Base-by-base conservation (phyloP, 2,888 invertebrate species). In the Xiphydria camelus region DNA sequence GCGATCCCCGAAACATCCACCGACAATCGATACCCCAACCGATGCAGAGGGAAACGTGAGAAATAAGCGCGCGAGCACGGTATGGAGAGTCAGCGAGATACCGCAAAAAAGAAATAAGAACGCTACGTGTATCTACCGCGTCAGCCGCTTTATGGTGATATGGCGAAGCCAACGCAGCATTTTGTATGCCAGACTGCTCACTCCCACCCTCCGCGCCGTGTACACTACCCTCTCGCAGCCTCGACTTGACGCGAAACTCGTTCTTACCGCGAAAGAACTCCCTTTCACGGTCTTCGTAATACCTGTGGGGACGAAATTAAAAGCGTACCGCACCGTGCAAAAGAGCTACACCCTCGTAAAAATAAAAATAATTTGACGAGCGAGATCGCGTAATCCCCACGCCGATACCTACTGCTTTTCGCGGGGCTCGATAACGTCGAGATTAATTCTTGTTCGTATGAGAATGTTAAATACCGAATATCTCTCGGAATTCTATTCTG, bases 141-240 rank as follows among this genome's bases (percentile, higher is more conserved):
- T 68, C 70, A 70, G 68, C 70, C 65, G 64, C 64, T 65, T 64
- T 64, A 58, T 53, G 53, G 57, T 58, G 62, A 64, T 63, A 63
- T 64, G 67, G 69, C 70, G 70, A 70, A 67, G 70, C 69, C 66
- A 70, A 70, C 70, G 69, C 69, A 69, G 70, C 70, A 66, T 70
- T 70, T 68, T 70, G 70, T 68, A 70, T 70, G 68, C 68, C 65
- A 63, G 62, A 61, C 62, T 57, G 54, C 55, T 55, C n/a, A 61
- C 59, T 61, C 62, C 3, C 6, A 14, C 17, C 23, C 26, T 37
- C 18, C 36, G 14, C 10, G 3, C 29, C 29, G 14, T 14, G 12
- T 4, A 10, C n/a, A n/a, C n/a, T n/a, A n/a, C n/a, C 10, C 4
- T 26, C 2, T 26, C 29, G 3, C 29, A 6, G 3, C 4, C 7